Percentiles rank a stretch among this genome's conserved stretches.
Conservation (phyloP, 1,140 invertebrate genomes). For the Drosophila nannoptera region DNA sequence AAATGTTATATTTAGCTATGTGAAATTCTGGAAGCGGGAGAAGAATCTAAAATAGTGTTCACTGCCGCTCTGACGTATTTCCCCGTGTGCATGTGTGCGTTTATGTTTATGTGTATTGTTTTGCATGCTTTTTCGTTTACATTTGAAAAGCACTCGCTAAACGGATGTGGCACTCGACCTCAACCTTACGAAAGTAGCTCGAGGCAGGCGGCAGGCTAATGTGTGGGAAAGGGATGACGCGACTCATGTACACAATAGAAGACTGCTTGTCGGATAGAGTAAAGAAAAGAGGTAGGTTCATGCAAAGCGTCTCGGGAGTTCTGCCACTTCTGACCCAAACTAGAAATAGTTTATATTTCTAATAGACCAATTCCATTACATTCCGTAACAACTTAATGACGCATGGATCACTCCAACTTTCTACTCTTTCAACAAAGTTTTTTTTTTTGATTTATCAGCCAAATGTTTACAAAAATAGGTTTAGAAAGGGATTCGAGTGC, state of each 20-base stretch:
- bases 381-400: no score
- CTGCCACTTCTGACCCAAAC: no score
- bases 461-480: no score
- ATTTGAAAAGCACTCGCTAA: slow-evolving; percentile 73
- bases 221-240: not conserved
- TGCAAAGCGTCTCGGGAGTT: no score
- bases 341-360: no score
- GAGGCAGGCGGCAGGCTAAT: slow-evolving; percentile 1
- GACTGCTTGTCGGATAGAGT: not conserved
- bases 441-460: no score
- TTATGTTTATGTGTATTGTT: slow-evolving; percentile 52
- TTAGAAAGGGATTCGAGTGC: no score
- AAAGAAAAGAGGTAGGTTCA: not conserved
- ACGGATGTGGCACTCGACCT: slow-evolving; percentile 73
- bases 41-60: slow-evolving; percentile 32
- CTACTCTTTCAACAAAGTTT: no score
- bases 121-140: slow-evolving; percentile 71
- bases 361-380: no score
- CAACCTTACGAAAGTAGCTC: slow-evolving; percentile 56
- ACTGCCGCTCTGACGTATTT: slow-evolving; percentile 12
- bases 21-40: slow-evolving; percentile 26
- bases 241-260: not conserved
- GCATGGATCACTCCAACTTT: no score
- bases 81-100: not conserved
- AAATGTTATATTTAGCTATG: slow-evolving; percentile 65